Conservation (phyloP, 2,797 vertebrate genomes). For the Enteromius anoplus region DNA sequence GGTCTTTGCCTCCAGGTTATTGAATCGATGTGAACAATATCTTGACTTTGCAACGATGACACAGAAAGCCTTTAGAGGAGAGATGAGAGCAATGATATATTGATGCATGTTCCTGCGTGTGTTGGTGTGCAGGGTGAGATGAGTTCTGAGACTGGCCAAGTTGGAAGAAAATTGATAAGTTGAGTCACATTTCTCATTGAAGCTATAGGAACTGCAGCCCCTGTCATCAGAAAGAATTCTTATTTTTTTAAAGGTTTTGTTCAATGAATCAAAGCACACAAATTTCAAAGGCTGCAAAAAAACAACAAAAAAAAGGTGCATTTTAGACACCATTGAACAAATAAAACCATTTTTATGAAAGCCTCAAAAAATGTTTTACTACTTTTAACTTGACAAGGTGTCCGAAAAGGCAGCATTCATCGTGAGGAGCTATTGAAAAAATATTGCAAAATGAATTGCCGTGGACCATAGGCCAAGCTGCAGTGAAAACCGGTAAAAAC, state of each 20-base stretch:
- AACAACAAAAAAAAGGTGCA: background rate
- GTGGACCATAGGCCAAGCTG: background rate
- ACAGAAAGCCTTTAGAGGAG: conserved; percentile 15
- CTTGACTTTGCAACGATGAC: conserved; percentile 20
- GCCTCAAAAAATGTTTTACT: background rate
- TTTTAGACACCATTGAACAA: conserved; percentile 4
- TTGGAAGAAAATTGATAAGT: conserved; percentile 32
- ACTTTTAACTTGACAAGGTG: background rate
- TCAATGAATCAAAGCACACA: conserved; percentile 3
- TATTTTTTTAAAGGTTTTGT: conserved; percentile 1
- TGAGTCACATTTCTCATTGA: background rate
- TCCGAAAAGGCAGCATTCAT: background rate
- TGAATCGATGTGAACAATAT: conserved; percentile 58
- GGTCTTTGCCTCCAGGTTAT: conserved; percentile 58
- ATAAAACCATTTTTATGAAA: background rate
- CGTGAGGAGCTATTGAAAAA: background rate
- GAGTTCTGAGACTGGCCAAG: background rate
- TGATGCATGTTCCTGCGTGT: conserved; percentile 23
- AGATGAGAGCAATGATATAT: conserved; percentile 44
- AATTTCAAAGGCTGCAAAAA: conserved; percentile 3
- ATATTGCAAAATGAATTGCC: background rate
- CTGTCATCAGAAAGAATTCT: background rate
- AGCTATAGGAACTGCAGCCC: background rate
- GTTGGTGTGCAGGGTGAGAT: conserved; percentile 15
- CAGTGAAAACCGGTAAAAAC: background rate